A percentile compares a stretch with the other conserved stretches of the same genome.
Conservation (phyloP, 2,797 vertebrate genomes). For the Rhadinocentrus ornatus region DNA sequence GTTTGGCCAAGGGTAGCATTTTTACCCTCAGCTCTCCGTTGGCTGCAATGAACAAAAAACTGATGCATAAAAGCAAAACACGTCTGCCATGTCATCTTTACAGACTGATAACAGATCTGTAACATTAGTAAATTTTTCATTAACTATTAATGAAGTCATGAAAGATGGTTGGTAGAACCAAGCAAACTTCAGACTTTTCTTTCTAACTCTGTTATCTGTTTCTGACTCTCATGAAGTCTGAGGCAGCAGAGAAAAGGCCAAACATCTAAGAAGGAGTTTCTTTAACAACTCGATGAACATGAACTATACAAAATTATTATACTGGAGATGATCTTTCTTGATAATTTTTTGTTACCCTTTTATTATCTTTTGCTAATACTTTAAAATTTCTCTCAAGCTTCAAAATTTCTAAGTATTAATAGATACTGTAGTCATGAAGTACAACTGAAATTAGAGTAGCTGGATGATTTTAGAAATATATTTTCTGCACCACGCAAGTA, state of each 20-base stretch:
- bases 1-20: neutral
- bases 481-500: slow-evolving; percentile 29
- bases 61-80: neutral
- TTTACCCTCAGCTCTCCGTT: neutral
- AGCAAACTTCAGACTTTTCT: slow-evolving; percentile 8
- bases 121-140: neutral
- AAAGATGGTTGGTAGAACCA: slow-evolving; percentile 17
- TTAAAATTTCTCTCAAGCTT: neutral
- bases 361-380: slow-evolving; percentile 1
- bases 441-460: neutral
- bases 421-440: neutral
- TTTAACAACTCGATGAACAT: neutral
- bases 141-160: slow-evolving; percentile 1
- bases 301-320: neutral
- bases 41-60: neutral
- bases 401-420: neutral
- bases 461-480: slow-evolving; percentile 8
- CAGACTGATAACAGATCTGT: neutral
- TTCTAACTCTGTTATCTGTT: slow-evolving; percentile 3
- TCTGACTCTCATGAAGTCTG: neutral
- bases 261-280: neutral
- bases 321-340: neutral
- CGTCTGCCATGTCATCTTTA: neutral
- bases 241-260: slow-evolving; percentile 2
- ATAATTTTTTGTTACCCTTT: neutral